These are phyloP conservation scores for Okapia johnstoni DNA, from an alignment of 2,113 vertebrate genomes.

Conservation along the genomic window DNA sequence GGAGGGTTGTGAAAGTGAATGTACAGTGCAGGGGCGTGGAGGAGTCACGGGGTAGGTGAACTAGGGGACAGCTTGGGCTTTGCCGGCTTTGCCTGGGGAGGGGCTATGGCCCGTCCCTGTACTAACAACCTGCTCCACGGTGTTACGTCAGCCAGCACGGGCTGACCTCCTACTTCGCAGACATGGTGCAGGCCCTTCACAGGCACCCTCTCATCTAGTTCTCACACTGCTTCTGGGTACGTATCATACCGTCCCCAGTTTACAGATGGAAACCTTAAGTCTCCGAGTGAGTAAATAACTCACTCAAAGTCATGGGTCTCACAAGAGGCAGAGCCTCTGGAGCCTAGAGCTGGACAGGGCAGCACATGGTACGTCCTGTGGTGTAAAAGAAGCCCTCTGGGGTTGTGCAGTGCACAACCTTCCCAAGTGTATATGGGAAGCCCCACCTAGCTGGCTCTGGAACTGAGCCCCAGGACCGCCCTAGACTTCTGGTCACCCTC, in stretches of 20 bases:
- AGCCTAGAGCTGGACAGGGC: not conserved
- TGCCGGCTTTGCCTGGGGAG: not conserved
- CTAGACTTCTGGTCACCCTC: not conserved
- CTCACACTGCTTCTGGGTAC: rapidly evolving
- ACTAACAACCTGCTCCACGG: rapidly evolving
- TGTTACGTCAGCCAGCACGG: rapidly evolving
- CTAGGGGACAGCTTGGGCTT: not conserved
- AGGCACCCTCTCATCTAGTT: rapidly evolving
- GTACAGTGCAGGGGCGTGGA: rapidly evolving
- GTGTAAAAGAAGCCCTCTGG: not conserved
- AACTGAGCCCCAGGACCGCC: not conserved
- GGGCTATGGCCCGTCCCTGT: rapidly evolving
- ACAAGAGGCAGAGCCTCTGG: not conserved
- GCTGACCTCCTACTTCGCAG: not conserved
- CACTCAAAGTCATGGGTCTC: too few species aligned
- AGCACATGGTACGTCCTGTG: rapidly evolving
- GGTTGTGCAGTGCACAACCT: not conserved
- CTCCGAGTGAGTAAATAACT: not conserved
- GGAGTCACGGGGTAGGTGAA: rapidly evolving
- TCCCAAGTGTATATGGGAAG: rapidly evolving
- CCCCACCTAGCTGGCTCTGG: rapidly evolving
- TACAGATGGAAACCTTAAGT: not conserved
- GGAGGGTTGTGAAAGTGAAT: rapidly evolving
- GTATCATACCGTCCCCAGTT: rapidly evolving
- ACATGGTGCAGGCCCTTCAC: rapidly evolving